Conservation (phyloP, 1,140 invertebrate species). For the Gryon sp. region DNA sequence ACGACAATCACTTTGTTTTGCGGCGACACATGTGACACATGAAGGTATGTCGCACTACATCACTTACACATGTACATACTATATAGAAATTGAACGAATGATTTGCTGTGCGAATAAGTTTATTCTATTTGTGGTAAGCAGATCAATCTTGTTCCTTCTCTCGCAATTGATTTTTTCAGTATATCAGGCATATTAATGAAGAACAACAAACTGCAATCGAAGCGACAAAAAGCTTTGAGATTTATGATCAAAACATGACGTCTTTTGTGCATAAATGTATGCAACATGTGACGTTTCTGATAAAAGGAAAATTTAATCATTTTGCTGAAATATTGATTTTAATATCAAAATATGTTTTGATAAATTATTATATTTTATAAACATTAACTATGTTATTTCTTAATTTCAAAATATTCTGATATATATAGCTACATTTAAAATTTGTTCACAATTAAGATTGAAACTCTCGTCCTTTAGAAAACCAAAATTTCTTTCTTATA, state of each 20-base stretch:
- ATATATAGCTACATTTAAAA: too few relatives aligned
- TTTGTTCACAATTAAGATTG: too few relatives aligned
- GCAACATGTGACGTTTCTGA: background rate
- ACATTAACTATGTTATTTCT: too few relatives aligned
- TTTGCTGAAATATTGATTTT: too few relatives aligned
- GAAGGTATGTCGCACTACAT: constrained; percentile 48
- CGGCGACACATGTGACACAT: constrained; percentile 73
- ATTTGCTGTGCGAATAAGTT: constrained; percentile 56
- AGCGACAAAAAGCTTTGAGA: constrained; percentile 13
- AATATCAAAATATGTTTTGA: too few relatives aligned
- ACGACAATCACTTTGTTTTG: constrained; percentile 77
- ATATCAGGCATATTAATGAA: constrained; percentile 30
- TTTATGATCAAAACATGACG: constrained; percentile 10
- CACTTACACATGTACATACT: constrained; percentile 51
- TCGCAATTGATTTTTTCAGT: background rate
- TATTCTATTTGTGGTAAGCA: constrained; percentile 66
- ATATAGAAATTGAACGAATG: constrained; percentile 70
- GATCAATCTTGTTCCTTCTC: constrained; percentile 37
- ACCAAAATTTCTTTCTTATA: too few relatives aligned
- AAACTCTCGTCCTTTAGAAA: too few relatives aligned
- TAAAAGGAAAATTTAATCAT: constrained; percentile 4
- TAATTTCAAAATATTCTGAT: too few relatives aligned
- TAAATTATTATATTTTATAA: too few relatives aligned
- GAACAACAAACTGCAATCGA: constrained; percentile 13
- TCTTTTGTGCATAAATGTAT: constrained; percentile 21